Evolutionary conservation across 2,888 invertebrate genomes (phyloP).

Genomic region (Isoperla grammatica): DNA sequence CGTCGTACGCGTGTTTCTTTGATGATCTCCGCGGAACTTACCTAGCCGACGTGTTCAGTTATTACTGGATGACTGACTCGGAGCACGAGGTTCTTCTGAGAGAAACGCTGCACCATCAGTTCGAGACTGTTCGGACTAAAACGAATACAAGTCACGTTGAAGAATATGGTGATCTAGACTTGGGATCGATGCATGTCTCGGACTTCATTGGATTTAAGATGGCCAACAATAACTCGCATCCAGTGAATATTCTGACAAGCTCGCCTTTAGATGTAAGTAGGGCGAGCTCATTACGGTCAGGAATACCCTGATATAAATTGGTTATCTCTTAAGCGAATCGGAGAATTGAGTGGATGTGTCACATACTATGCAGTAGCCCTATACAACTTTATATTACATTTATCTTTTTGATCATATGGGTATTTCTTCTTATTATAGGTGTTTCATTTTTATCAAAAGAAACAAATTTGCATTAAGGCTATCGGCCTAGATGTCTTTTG

Average conservation of each 20-base stretch:
- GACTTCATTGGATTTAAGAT: conserved; percentile 36
- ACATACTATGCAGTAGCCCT: no score
- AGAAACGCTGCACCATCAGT: conserved; percentile 51
- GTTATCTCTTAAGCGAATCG: no score
- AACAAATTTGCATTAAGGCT: no score
- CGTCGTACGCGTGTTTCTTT: conserved; percentile 54
- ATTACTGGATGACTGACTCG: conserved; percentile 57
- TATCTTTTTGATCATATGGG: no score
- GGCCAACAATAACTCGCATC: neutral
- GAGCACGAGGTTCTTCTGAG: conserved; percentile 38
- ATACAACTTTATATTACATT: no score
- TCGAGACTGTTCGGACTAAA: conserved; percentile 46
- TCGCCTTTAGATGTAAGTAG: neutral
- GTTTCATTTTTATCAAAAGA: no score
- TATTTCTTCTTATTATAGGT: no score
- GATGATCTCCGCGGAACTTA: conserved; percentile 47
- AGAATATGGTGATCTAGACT: conserved; percentile 49
- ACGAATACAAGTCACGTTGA: conserved; percentile 54
- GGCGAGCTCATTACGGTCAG: neutral
- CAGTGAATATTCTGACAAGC: neutral
- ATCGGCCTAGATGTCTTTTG: no score
- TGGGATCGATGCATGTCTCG: conserved; percentile 37
- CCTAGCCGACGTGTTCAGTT: conserved; percentile 56
- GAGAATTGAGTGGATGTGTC: no score
- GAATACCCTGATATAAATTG: no score